Evolutionary conservation across 2,113 vertebrate genomes (phyloP), one percentile per base, ranked within the genome.

Genomic region (Ia io): DNA sequence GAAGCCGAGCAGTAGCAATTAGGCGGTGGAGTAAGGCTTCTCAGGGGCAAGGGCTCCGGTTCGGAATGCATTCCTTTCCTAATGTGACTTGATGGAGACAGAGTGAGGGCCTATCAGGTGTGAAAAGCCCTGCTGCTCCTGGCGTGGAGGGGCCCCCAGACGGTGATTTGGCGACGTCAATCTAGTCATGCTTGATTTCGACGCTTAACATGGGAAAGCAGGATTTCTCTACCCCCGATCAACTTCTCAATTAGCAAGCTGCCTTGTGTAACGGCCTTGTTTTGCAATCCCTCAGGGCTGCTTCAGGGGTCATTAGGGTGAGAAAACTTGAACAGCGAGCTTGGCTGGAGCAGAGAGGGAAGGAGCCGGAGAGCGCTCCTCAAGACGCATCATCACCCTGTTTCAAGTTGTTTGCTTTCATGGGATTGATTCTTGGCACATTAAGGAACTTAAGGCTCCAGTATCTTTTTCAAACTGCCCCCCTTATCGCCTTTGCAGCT

Each of bases 171-270:
- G 98, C 96, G 87, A 95, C 98, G 98, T 99, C 99, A 98, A 97
- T 98, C 97, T 94, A 97, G 98, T 99, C 99, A 99, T 97, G 98
- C 98, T 98, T 98, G 98, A 98, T 99, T 99, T 99, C 98, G 98
- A 98, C 97, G 97, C 98, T 98, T 98, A 98, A 98, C 97, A 95
- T 85, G 78, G 97, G 97, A 98, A 96, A 98, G 97, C 96, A 96
- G 98, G 98, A 97, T 98, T 97, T 97, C 97, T 97, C 98, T 98
- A 97, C 98, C 98, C 98, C 98, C 87, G 96, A 99, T 98, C 98
- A 98, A 98, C 99, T 99, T 98, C 99, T 99, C 99, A 98, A 98
- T 99, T 99, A 99, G 98, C 97, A 98, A 98, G 98, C 98, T 98
- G 98, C 99, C 98, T 99, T 98, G 98, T 97, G 98, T 98, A 99